Evolutionary conservation across 2,797 vertebrate species (phyloP).

Genomic region (Mus caroli): DNA sequence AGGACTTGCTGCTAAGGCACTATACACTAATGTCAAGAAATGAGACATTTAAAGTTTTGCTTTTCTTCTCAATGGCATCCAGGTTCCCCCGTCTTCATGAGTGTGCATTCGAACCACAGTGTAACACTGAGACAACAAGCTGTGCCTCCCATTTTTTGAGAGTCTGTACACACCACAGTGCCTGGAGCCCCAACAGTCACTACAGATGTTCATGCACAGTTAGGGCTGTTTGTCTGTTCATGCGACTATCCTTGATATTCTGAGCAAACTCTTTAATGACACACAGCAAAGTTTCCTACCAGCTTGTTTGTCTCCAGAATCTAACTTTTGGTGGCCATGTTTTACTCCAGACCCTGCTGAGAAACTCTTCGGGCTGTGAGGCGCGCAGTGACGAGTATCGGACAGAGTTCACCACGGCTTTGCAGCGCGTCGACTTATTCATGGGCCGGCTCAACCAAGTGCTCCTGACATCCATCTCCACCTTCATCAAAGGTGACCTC

Average conservation of each 20-base stretch:
- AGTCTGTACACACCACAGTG: neutral
- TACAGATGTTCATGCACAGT: neutral
- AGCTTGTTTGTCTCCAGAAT: constrained; percentile 53
- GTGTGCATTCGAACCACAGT: neutral
- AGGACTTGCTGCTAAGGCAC: constrained; percentile 11
- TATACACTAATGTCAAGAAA: constrained; percentile 24
- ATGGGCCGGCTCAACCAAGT: constrained; percentile 93
- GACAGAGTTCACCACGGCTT: constrained; percentile 94
- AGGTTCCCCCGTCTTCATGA: neutral
- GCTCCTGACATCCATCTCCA: constrained; percentile 95
- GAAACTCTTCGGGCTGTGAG: constrained; percentile 93
- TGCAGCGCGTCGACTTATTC: constrained; percentile 96
- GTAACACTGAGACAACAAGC: neutral
- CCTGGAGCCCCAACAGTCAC: neutral
- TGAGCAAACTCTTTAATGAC: neutral
- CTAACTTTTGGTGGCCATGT: constrained; percentile 72
- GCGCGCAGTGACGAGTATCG: constrained; percentile 94
- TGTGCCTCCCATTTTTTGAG: neutral
- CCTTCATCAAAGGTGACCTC: constrained; percentile 93
- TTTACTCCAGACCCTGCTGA: constrained; percentile 93
- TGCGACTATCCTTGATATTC: neutral
- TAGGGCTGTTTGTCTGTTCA: neutral
- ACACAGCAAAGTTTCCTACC: constrained; percentile 33
- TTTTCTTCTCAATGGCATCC: constrained; percentile 7
- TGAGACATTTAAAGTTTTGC: neutral